phyloP scores from a whole-genome alignment of 2,888 invertebrate genomes.

The Pterobdella sp. region DNA sequence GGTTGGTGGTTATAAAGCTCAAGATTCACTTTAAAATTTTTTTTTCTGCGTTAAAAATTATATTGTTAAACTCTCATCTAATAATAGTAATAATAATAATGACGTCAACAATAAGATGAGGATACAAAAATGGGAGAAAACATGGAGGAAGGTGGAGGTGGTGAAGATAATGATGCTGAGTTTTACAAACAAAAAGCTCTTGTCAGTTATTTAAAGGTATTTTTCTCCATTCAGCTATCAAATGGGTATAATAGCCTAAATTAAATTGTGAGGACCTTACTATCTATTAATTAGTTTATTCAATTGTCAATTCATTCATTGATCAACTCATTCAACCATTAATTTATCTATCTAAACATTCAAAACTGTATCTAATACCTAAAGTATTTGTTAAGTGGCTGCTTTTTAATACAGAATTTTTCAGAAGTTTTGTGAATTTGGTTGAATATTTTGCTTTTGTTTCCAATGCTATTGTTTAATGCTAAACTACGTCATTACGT shows the following conservation, averaged over 20 bases:
- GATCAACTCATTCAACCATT: neutral
- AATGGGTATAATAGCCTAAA: neutral
- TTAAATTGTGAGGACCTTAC: neutral
- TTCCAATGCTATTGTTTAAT: too few relatives aligned
- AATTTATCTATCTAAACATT: neutral
- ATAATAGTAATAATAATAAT: slow-evolving; percentile 3
- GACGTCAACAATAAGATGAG: too few relatives aligned
- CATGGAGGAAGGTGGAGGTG: slow-evolving; percentile 1
- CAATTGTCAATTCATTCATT: neutral
- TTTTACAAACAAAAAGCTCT: slow-evolving; percentile 50
- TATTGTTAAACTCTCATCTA: too few relatives aligned
- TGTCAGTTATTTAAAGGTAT: slow-evolving; percentile 65
- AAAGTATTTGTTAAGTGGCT: neutral
- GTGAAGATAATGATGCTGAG: slow-evolving; percentile 37
- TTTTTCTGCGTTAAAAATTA: too few relatives aligned
- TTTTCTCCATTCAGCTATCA: neutral
- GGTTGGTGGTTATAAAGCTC: neutral
- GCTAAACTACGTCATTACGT: neutral
- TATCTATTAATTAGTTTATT: neutral
- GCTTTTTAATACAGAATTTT: too few relatives aligned
- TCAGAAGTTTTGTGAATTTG: too few relatives aligned
- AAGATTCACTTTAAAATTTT: too few relatives aligned
- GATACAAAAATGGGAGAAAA: too few relatives aligned
- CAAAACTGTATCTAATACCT: neutral
- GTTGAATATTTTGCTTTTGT: too few relatives aligned